phyloP scores from a whole-genome alignment of 2,797 vertebrate species.

The Momotus momota region DNA sequence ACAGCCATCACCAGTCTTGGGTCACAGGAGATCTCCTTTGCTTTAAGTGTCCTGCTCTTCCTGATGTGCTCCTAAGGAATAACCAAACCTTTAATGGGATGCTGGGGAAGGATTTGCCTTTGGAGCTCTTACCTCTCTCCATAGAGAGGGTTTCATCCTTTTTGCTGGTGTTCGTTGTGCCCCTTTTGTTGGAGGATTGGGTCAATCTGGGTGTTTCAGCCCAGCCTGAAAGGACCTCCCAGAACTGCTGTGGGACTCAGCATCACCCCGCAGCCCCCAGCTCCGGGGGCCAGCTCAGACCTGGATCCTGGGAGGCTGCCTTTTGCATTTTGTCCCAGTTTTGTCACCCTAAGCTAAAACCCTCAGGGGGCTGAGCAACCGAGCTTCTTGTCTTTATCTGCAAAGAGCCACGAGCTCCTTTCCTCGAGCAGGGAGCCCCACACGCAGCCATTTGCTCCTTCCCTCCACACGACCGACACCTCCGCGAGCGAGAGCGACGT shows the following conservation, averaged over 20 bases:
- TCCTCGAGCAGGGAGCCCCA: background rate
- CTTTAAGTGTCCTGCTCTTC: background rate
- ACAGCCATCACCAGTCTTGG: fast-evolving
- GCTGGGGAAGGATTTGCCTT: background rate
- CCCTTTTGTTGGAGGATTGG: background rate
- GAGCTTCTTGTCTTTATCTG: background rate
- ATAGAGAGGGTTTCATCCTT: background rate
- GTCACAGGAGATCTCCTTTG: background rate
- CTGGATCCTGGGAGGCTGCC: background rate
- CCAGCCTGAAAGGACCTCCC: too few relatives aligned
- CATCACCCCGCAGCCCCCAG: background rate
- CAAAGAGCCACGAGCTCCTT: background rate
- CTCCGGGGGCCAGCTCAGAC: background rate
- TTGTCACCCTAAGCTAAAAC: background rate
- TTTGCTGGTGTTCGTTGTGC: background rate
- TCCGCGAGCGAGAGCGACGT: background rate
- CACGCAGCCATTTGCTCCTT: background rate
- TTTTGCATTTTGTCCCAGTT: background rate
- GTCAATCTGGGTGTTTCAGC: fast-evolving
- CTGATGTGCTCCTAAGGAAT: background rate
- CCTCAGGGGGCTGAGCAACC: fast-evolving
- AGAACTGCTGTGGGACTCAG: background rate
- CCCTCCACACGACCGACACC: background rate
- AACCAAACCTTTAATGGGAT: background rate
- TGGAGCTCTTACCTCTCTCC: background rate